Conservation (phyloP, 2,113 vertebrate species). For the Clupea harengus region DNA sequence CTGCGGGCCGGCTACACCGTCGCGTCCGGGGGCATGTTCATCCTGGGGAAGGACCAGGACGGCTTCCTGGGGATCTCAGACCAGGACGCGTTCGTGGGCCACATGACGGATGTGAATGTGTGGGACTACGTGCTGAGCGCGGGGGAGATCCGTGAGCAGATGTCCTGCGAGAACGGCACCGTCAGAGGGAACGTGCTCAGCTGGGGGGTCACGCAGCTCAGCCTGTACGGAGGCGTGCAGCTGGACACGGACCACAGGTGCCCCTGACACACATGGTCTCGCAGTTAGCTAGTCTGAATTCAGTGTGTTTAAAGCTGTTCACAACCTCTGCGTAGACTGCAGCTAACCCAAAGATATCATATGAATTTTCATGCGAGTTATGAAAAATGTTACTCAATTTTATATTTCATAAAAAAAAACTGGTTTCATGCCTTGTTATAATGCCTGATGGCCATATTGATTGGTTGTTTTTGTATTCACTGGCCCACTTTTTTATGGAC, state of each 20-base stretch:
- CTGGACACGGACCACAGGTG: conserved; percentile 76
- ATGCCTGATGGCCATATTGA: not conserved
- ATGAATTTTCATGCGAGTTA: not conserved
- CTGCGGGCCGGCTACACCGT: conserved; percentile 63
- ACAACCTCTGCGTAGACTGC: no score
- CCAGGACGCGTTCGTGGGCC: conserved; percentile 66
- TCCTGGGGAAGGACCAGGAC: conserved; percentile 78
- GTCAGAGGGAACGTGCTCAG: conserved; percentile 70
- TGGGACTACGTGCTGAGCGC: conserved; percentile 75
- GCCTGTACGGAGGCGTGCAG: conserved; percentile 74
- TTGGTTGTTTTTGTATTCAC: not conserved
- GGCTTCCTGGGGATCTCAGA: conserved; percentile 71
- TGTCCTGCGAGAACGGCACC: conserved; percentile 58
- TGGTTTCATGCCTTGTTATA: not conserved
- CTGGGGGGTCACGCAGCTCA: conserved; percentile 74
- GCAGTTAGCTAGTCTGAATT: not conserved
- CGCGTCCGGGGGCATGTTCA: conserved; percentile 59
- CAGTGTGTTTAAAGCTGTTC: not conserved
- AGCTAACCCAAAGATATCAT: not conserved
- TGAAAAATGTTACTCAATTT: not conserved
- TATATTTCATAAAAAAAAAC: not conserved
- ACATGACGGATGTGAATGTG: conserved; percentile 71
- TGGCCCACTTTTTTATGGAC: not conserved
- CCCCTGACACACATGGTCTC: conserved; percentile 43
- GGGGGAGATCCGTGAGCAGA: conserved; percentile 66